Base-by-base conservation (phyloP, 2,113 vertebrate species). In the Cervus canadensis region DNA sequence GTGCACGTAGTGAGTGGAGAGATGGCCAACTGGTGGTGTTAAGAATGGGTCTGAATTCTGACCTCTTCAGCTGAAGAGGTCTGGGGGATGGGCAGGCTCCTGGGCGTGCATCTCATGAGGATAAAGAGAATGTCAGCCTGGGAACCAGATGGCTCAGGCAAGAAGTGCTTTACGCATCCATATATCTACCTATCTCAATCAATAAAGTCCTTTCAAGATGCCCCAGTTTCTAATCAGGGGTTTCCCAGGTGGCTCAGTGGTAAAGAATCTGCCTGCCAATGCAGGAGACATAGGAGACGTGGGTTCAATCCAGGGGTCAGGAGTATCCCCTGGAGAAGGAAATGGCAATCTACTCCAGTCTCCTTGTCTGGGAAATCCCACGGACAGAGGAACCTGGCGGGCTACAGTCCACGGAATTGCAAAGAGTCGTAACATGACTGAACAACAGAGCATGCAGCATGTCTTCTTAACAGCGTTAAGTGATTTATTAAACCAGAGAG, bases 401-500 rank as follows among this genome's bases (percentile, higher is more conserved):
- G 71, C 12, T 76, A 26, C 23, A 76, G 40, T 76, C 40, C 71
- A 43, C 26, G 36, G 23, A 43, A 23, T 26, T 6, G 3, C 36
- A 74, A 40, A 74, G 71, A 76, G 71, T 76, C 3, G 3, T 3
- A 26, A 26, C 71, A 43, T 26, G 71, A 43, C 71, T 40, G 67
- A 43, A 43, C 0, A 6, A 26, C 36, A 43, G 71, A 43, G 71
- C 40, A 26, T 6, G 6, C 71, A 76, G 71, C 71, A 43, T 14
- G 23, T 43, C 56, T 89, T 74, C 19, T 50, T 59, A 40, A 84
- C 15, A 19, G 26, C 36, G 23, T 64, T 57, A 74, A 54, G 78
- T 23, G 97, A 88, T 28, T 97, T 33, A 97, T 79, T 93, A 93
- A 98, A 97, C 50, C 74, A 93, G 90, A 96, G 86, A 97, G 48